Conservation (phyloP, 1,140 invertebrate species). For the Triops longicaudatus region DNA sequence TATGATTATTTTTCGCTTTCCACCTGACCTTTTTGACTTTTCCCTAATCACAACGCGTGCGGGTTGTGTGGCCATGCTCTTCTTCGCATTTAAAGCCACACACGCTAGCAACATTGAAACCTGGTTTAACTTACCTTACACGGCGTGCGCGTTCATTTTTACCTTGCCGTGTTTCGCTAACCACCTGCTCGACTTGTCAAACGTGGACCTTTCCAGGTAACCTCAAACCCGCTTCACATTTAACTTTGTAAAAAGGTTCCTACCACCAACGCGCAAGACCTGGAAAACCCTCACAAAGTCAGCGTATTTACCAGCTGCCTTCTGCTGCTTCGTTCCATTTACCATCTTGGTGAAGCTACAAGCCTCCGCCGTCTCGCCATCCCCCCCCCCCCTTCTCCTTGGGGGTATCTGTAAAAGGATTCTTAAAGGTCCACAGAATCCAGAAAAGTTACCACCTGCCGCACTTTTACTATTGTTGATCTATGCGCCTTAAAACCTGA, state of each 20-base stretch:
- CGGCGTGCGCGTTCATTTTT: background rate
- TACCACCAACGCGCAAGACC: background rate
- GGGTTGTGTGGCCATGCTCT: too few species aligned
- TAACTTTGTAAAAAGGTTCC: background rate
- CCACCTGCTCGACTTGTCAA: background rate
- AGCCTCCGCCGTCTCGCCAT: too few species aligned
- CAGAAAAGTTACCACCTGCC: background rate
- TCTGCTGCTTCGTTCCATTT: background rate
- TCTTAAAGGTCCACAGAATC: background rate
- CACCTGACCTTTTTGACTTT: too few species aligned
- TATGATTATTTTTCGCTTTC: too few species aligned
- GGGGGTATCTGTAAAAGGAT: too few species aligned
- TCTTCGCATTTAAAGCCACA: too few species aligned
- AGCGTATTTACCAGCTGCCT: background rate
- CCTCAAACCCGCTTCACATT: background rate
- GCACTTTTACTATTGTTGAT: background rate
- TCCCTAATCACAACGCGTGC: too few species aligned
- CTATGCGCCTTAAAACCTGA: background rate
- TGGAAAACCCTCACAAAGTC: background rate
- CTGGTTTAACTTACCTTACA: background rate
- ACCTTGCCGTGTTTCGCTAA: background rate
- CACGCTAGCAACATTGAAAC: too few species aligned
- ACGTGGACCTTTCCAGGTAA: slow-evolving; percentile 2
- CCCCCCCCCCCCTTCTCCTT: too few species aligned
- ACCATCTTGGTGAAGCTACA: background rate